A percentile compares a stretch with the other conserved stretches of the same genome.
Conservation (phyloP, 2,797 vertebrate genomes). For the Tangara arthus region DNA sequence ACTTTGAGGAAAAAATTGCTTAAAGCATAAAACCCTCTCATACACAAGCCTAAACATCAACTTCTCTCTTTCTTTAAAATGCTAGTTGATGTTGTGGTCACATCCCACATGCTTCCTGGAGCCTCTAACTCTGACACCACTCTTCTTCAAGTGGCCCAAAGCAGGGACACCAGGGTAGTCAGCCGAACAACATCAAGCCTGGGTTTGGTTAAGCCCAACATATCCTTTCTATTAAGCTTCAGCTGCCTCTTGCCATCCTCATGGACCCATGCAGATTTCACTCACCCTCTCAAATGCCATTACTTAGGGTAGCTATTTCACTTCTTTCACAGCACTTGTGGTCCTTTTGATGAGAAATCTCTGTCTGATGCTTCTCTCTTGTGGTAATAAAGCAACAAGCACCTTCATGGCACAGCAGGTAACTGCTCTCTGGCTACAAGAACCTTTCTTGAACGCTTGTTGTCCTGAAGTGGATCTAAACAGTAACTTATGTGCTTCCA, state of each 20-base stretch:
- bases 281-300: background rate
- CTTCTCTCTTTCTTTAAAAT: background rate
- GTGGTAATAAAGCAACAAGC: background rate
- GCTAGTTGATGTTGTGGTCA: background rate
- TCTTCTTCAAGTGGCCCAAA: background rate
- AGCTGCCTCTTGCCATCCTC: background rate
- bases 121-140: background rate
- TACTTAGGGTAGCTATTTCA: background rate
- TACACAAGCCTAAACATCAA: background rate
- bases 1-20: background rate
- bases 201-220: background rate
- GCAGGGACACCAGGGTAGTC: background rate
- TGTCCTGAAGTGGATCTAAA: background rate
- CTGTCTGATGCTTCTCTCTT: background rate
- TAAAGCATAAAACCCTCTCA: background rate
- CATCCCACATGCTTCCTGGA: accelerated
- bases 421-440: background rate
- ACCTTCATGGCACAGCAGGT: background rate
- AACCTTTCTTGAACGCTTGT: background rate
- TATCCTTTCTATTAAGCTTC: background rate
- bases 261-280: background rate
- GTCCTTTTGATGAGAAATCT: background rate
- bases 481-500: background rate
- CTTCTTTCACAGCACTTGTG: background rate
- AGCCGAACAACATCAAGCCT: accelerated